Evolutionary conservation across 1,140 invertebrate genomes (phyloP), one percentile per base, ranked within the genome.

Genomic region (Bilobella aurantiaca): DNA sequence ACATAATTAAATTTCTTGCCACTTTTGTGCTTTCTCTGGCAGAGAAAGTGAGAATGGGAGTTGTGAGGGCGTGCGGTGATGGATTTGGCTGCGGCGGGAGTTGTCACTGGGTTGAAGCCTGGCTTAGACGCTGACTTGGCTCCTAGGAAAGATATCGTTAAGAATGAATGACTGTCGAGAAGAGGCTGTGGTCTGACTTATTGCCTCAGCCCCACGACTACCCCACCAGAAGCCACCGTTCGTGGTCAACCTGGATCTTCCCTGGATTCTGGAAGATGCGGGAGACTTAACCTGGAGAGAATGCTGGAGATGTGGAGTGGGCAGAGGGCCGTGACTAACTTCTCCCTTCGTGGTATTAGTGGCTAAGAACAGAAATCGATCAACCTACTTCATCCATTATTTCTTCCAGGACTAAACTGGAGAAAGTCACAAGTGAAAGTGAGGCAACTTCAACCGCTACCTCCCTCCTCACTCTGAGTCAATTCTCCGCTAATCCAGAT

Each of bases 341-440:
- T 53, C 23, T 12, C 5, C n/a, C 3, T 53, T 5, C 14, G 23
- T 53, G 49, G 49, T 53, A 53, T 53, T 53, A 53, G 49, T 53
- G 49, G 49, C 49, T 53, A 53, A 53, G 49, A 23, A 16, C 49
- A 53, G 49, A 23, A 53, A 53, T 53, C 49, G 49, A 53, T 53
- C 49, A 53, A 53, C 49, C 49, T 23, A 23, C 5, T 23, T 53
- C 49, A 53, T 53, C 49, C 49, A 53, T 53, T 53, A 53, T 53
- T 53, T 53, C 49, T 23, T 53, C 25, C 49, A 12, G 25, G 25
- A 53, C 49, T 53, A 53, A 53, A 18, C 49, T 53, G 3, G 23
- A 53, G 49, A 53, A 53, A 53, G 49, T 53, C 49, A 18, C 25
- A 53, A 53, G 49, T 53, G 49, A 53, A 53, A 53, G 49, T 23